Conservation (phyloP, 2,888 invertebrate species). For the Apodemia hepburni region DNA sequence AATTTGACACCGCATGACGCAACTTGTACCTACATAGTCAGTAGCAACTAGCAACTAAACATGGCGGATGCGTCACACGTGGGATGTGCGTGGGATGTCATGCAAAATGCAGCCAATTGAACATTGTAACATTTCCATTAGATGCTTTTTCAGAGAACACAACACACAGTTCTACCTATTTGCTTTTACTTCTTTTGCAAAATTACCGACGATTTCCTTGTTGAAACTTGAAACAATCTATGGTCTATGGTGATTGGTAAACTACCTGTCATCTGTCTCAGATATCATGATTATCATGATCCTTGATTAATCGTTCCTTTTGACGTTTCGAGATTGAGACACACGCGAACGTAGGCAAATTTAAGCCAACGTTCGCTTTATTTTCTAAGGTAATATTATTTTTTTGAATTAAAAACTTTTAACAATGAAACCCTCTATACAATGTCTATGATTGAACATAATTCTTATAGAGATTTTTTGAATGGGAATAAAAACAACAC, state of each 20-base stretch:
- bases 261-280: not conserved
- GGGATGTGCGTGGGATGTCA: too few relatives aligned
- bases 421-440: slow-evolving; percentile 23
- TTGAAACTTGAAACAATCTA: not conserved
- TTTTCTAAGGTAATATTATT: slow-evolving; percentile 58
- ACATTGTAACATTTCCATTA: too few relatives aligned
- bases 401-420: slow-evolving; percentile 26
- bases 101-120: too few relatives aligned
- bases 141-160: too few relatives aligned
- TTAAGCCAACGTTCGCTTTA: slow-evolving; percentile 65
- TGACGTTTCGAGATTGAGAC: slow-evolving; percentile 67
- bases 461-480: not conserved
- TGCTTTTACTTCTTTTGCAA: too few relatives aligned
- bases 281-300: slow-evolving; percentile 18
- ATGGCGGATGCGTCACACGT: too few relatives aligned
- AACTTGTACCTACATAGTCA: too few relatives aligned
- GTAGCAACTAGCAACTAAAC: too few relatives aligned
- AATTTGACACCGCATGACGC: too few relatives aligned
- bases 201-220: too few relatives aligned
- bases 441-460: slow-evolving; percentile 27
- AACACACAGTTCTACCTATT: too few relatives aligned
- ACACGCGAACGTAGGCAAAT: slow-evolving; percentile 75
- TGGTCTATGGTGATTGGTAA: not conserved
- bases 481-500: slow-evolving; percentile 28
- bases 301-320: slow-evolving; percentile 46